phyloP scores from a whole-genome alignment of 2,797 vertebrate species.

The Sebastes aleutianus region DNA sequence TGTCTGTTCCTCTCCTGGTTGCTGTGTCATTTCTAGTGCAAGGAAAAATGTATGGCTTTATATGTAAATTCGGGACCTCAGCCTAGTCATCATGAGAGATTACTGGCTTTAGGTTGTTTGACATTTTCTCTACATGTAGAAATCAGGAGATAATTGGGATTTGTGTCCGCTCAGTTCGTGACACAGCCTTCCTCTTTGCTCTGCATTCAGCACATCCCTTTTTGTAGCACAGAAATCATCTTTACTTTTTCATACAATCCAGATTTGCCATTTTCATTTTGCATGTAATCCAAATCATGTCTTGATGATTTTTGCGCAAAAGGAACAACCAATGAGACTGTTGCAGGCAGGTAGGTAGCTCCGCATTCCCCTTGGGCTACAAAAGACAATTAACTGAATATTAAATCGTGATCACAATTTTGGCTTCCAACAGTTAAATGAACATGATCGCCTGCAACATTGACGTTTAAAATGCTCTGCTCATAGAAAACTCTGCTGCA shows the following conservation, averaged over 20 bases:
- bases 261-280: slow-evolving; percentile 33
- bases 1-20: not conserved
- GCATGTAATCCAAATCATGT: slow-evolving; percentile 1
- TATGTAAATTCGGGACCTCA: slow-evolving; percentile 14
- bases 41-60: not conserved
- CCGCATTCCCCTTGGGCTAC: fast-evolving
- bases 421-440: no score
- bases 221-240: not conserved
- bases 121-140: slow-evolving; percentile 1
- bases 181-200: not conserved
- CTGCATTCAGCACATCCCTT: not conserved
- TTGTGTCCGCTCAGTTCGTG: not conserved
- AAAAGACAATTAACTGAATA: not conserved
- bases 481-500: no score
- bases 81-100: slow-evolving; percentile 8
- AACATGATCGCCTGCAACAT: no score
- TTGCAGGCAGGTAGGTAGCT: not conserved
- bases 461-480: no score
- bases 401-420: no score
- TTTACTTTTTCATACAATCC: slow-evolving; percentile 12
- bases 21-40: not conserved
- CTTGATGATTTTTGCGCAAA: not conserved
- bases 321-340: not conserved
- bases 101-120: not conserved
- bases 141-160: slow-evolving; percentile 26